Percentiles rank a stretch among this genome's conserved stretches.
Conservation (phyloP, 64 coral and sea anemone species). For the Stichodactyla helianthus region DNA sequence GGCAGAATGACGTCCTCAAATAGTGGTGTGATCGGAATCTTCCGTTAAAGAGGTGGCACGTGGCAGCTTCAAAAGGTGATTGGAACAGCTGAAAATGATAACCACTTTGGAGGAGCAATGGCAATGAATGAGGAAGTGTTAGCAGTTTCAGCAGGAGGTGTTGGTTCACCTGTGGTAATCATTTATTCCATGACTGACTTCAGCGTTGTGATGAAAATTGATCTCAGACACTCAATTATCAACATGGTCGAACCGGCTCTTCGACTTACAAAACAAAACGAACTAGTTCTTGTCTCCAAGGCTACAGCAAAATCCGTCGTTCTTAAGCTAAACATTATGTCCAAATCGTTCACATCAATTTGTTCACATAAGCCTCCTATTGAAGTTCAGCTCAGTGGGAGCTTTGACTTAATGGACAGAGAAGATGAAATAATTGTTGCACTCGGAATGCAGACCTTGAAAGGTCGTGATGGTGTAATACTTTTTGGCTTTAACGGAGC, state of each 20-base stretch:
- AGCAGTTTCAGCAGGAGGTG: slow-evolving; percentile 38
- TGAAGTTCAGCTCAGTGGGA: slow-evolving; percentile 27
- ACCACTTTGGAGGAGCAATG: slow-evolving; percentile 32
- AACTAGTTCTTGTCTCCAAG: slow-evolving; percentile 29
- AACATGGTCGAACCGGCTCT: slow-evolving; percentile 20
- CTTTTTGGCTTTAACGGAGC: slow-evolving; percentile 49
- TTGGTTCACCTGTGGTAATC: not conserved
- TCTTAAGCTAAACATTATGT: slow-evolving; percentile 17
- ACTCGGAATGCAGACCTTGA: slow-evolving; percentile 48
- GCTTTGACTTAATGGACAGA: slow-evolving; percentile 39
- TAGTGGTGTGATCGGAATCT: slow-evolving; percentile 62
- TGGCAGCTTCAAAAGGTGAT: slow-evolving; percentile 48
- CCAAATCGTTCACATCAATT: not conserved
- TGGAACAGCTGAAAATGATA: slow-evolving; percentile 10
- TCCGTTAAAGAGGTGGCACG: slow-evolving; percentile 14
- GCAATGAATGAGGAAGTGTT: slow-evolving; percentile 37
- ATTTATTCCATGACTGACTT: slow-evolving; percentile 18
- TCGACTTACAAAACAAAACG: slow-evolving; percentile 31
- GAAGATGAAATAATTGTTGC: slow-evolving; percentile 39
- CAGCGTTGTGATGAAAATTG: not conserved
- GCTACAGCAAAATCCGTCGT: not conserved
- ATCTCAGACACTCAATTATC: not conserved
- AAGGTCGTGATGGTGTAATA: slow-evolving; percentile 45
- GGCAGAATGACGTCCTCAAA: slow-evolving; percentile 25
- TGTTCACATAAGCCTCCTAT: slow-evolving; percentile 1